Base-by-base conservation (phyloP, 2,888 invertebrate genomes). In the Malthinus flaveolus region DNA sequence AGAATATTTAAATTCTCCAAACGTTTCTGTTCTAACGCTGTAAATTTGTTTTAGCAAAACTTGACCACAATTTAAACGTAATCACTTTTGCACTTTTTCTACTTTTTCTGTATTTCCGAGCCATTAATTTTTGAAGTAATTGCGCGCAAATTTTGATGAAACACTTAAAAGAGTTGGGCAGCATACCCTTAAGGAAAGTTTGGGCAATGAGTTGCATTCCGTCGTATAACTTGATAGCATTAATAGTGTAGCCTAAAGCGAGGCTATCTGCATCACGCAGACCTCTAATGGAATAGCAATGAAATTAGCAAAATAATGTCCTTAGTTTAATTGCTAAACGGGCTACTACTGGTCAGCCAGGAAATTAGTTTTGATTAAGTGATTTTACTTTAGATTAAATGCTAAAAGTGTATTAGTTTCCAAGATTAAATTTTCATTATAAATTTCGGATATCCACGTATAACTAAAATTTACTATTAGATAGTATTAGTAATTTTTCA, bases 231-330 rank as follows among this genome's bases (percentile, higher is more conserved):
- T 61, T 56, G 52, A 49, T 55, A 60, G 64, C 61, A 66, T 66
- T 66, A 66, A 61, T 61, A 54, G 57, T 23, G 23, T 54, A 53
- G 61, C 61, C 57, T 54, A 44, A 46, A 61, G 62, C 65, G 69
- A 71, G 73, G 75, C 75, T 78, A 77, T 78, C 78, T 77, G 74
- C 75, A 77, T 75, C 75, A 75, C 76, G 77, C 77, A 75, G 74
- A 74, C 75, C 76, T 75, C 75, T 78, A 78, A 78, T 78, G 78
- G 78, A 78, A 78, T 78, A 76, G 78, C 78, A 78, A 78, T 78
- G 78, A 77, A 78, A 78, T 78, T 78, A 78, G 77, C 74, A 76
- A 78, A 78, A 78, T 78, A 78, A 78, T 78, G 77, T 78, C 76
- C 76, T 76, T 77, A 77, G 76, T 77, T 78, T 78, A 78, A 78